phyloP scores from a whole-genome alignment of 2,113 vertebrate genomes.

The Chelonoidis abingdonii region DNA sequence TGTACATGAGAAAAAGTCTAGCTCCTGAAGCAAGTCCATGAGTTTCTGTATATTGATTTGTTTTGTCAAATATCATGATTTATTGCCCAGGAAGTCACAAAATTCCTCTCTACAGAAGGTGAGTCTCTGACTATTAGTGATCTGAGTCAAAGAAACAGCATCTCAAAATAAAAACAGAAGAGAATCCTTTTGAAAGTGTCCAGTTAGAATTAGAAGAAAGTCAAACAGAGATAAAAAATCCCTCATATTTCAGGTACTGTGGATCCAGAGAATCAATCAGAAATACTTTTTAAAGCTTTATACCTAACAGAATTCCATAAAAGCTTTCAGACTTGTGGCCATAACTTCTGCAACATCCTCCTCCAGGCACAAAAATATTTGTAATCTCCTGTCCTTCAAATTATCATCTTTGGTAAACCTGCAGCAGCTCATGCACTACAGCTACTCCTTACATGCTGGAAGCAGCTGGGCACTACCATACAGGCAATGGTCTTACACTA shows the following conservation, averaged over 20 bases:
- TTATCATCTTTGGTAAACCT: slow-evolving; percentile 65
- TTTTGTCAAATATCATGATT: slow-evolving; percentile 4
- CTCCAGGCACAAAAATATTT: background rate
- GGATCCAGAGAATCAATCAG: slow-evolving; percentile 35
- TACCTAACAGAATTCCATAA: slow-evolving; percentile 17
- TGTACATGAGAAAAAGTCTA: slow-evolving; percentile 4
- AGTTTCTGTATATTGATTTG: slow-evolving; percentile 9
- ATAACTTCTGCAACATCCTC: slow-evolving; percentile 18
- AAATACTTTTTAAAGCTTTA: slow-evolving; percentile 48
- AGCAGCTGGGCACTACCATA: background rate
- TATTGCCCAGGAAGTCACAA: slow-evolving; percentile 22
- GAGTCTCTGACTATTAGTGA: background rate
- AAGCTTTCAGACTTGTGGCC: background rate
- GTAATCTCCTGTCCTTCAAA: slow-evolving; percentile 42
- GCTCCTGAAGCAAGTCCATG: background rate
- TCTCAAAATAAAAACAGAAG: background rate
- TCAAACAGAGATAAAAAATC: background rate
- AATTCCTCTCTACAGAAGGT: slow-evolving; percentile 22
- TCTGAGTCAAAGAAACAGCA: slow-evolving; percentile 12
- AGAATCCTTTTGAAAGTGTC: background rate
- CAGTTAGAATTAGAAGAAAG: background rate
- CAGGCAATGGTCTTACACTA: background rate
- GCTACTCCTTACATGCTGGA: background rate
- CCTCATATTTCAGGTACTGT: background rate
- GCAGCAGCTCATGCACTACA: background rate